A percentile compares a stretch with the other conserved stretches of the same genome.
These are phyloP conservation scores for Carposina sasakii DNA, from an alignment of 1,140 invertebrate species.

Conservation along the genomic window DNA sequence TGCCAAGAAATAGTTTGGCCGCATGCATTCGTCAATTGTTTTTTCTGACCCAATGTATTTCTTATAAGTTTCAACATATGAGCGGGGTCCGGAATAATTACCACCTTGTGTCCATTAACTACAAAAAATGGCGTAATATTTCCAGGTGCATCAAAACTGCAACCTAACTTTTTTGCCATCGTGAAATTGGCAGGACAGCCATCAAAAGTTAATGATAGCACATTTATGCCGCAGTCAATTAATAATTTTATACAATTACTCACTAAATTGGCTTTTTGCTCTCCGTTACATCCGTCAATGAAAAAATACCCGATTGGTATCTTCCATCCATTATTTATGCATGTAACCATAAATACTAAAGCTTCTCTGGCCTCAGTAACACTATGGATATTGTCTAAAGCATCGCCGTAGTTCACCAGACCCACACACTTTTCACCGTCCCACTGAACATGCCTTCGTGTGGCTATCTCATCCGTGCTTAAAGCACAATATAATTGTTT, in stretches of 20 bases:
- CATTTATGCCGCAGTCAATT: background rate
- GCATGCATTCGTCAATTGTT: background rate
- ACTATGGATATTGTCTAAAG: background rate
- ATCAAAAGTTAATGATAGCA: background rate
- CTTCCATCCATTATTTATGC: background rate
- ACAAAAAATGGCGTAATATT: background rate
- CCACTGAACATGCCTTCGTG: background rate
- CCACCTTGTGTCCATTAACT: background rate
- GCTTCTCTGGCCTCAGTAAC: background rate
- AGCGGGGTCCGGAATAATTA: background rate
- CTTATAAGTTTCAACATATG: constrained; percentile 1
- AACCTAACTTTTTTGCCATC: background rate
- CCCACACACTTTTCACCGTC: background rate
- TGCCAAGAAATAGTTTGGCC: background rate
- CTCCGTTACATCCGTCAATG: background rate
- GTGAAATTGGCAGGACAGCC: background rate
- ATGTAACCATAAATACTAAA: background rate
- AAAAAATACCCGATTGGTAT: background rate
- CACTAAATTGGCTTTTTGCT: background rate
- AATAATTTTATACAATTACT: background rate
- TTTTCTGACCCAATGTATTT: background rate
- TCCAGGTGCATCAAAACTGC: background rate
- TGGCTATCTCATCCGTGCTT: background rate
- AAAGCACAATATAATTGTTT: background rate
- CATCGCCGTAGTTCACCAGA: background rate